Conservation (phyloP, 2,113 vertebrate genomes). For the Ptilonorhynchus violaceus region DNA sequence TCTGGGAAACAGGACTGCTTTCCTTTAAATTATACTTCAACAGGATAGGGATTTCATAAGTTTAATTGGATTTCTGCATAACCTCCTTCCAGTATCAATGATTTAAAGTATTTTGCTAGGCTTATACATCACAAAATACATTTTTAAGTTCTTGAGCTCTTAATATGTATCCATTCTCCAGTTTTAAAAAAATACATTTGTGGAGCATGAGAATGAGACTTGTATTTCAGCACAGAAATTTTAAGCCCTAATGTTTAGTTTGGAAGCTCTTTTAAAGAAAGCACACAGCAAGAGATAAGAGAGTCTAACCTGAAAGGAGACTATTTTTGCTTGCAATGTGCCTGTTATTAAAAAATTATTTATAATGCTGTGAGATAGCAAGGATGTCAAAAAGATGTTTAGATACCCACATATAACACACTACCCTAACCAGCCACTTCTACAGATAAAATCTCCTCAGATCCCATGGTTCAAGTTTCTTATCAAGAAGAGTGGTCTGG, state of each 20-base stretch:
- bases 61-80: slow-evolving; percentile 80
- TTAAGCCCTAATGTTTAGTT: slow-evolving; percentile 34
- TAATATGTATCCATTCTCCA: slow-evolving; percentile 59
- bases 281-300: slow-evolving; percentile 41
- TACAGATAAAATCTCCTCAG: background rate
- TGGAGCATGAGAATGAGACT: slow-evolving; percentile 47
- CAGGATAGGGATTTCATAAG: slow-evolving; percentile 74
- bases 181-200: slow-evolving; percentile 23
- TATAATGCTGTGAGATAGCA: background rate
- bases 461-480: background rate
- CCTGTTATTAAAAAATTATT: background rate
- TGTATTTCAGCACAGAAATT: slow-evolving; percentile 24
- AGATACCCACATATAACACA: background rate
- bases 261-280: slow-evolving; percentile 50
- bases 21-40: slow-evolving; percentile 81
- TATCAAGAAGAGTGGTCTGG: background rate
- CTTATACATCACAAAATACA: slow-evolving; percentile 42
- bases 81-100: slow-evolving; percentile 72
- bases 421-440: background rate
- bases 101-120: slow-evolving; percentile 77
- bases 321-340: background rate
- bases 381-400: background rate
- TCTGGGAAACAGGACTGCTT: slow-evolving; percentile 81
- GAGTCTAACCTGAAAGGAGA: background rate
- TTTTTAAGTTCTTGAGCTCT: slow-evolving; percentile 65